phyloP scores from a whole-genome alignment of 1,140 invertebrate species.

The Listronotus bonariensis region DNA sequence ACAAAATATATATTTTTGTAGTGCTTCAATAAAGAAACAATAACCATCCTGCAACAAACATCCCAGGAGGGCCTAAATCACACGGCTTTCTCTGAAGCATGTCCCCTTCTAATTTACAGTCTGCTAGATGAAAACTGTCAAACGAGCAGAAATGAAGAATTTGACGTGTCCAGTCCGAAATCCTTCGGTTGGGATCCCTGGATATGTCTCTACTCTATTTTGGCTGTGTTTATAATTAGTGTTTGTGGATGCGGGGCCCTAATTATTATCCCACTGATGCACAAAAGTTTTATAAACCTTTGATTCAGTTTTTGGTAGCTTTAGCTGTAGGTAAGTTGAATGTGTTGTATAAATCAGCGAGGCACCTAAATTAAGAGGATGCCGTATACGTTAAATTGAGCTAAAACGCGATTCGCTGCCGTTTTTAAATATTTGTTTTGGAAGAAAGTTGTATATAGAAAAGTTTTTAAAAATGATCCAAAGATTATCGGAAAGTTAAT shows the following conservation, averaged over 20 bases:
- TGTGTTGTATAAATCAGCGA: slow-evolving; percentile 6
- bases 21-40: slow-evolving; percentile 35
- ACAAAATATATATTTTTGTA: slow-evolving; percentile 22
- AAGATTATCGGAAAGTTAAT: too few relatives aligned
- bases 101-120: slow-evolving; percentile 48
- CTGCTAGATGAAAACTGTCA: slow-evolving; percentile 40
- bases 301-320: slow-evolving; percentile 90
- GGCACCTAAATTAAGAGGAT: neutral
- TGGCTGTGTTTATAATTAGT: slow-evolving; percentile 82
- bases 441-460: too few relatives aligned
- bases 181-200: slow-evolving; percentile 10
- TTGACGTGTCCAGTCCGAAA: slow-evolving; percentile 16
- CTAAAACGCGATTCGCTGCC: too few relatives aligned
- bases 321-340: slow-evolving; percentile 74
- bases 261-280: slow-evolving; percentile 86
- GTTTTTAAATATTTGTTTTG: too few relatives aligned
- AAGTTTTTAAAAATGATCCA: too few relatives aligned
- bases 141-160: neutral
- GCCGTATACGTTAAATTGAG: too few relatives aligned
- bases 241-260: slow-evolving; percentile 82
- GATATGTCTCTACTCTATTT: slow-evolving; percentile 76
- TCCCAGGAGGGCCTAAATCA: slow-evolving; percentile 17
- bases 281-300: slow-evolving; percentile 86
- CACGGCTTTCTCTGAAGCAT: slow-evolving; percentile 42
- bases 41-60: slow-evolving; percentile 13